These are phyloP conservation scores for Drepana falcataria DNA, from an alignment of 2,888 invertebrate genomes.

Conservation along the genomic window DNA sequence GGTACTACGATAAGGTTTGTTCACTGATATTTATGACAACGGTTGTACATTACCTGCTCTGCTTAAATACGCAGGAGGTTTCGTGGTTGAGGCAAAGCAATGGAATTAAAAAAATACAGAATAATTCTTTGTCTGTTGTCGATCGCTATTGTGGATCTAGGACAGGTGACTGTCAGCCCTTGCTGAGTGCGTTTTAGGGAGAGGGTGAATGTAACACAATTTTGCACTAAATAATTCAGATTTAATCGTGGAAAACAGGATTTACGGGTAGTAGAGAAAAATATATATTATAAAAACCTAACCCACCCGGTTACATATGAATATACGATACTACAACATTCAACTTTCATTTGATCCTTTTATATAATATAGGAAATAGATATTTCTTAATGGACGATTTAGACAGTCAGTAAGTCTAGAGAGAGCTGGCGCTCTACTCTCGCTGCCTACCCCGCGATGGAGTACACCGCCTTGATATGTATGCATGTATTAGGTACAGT, in stretches of 20 bases:
- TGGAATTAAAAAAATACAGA: no score
- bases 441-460: no score
- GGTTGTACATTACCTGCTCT: neutral
- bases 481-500: no score
- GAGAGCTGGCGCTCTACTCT: no score
- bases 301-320: no score
- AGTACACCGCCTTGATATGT: no score
- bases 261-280: neutral
- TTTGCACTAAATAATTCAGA: constrained; percentile 11
- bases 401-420: no score
- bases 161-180: constrained; percentile 39
- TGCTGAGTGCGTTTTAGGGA: constrained; percentile 10
- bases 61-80: neutral
- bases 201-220: constrained; percentile 27
- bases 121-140: neutral
- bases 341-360: no score
- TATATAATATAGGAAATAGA: no score
- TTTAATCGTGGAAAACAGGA: neutral
- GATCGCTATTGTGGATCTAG: neutral
- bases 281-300: neutral
- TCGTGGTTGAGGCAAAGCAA: neutral
- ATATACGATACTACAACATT: no score
- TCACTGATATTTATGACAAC: neutral
- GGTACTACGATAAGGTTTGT: neutral
- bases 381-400: no score